Percentiles rank a stretch among this genome's conserved stretches.
These are phyloP conservation scores for Spheniscus humboldti DNA, from an alignment of 2,797 vertebrate genomes.

Conservation along the genomic window DNA sequence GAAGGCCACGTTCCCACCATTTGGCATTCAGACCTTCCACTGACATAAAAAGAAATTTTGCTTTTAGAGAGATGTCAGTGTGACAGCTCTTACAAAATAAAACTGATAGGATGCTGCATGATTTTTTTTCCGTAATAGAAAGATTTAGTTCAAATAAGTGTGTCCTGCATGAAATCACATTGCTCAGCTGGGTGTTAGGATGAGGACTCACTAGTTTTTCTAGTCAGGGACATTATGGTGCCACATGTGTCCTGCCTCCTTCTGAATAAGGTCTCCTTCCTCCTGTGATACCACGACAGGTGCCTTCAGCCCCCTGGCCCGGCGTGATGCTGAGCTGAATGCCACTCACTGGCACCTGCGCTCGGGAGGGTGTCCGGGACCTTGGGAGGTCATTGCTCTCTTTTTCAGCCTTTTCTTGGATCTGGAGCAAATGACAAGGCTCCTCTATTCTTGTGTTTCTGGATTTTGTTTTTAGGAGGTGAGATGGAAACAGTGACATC, in stretches of 20 bases:
- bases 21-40: constrained; percentile 3
- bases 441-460: not conserved
- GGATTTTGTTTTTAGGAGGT: not conserved
- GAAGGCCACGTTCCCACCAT: not conserved
- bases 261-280: not conserved
- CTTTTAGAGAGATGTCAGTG: not conserved
- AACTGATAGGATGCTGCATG: not conserved
- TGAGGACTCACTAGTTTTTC: not conserved
- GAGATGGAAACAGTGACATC: not conserved
- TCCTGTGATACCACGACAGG: accelerated
- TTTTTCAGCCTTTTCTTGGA: not conserved
- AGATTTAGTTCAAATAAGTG: not conserved
- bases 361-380: accelerated
- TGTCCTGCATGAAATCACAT: not conserved
- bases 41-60: not conserved
- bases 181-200: not conserved
- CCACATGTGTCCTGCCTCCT: not conserved
- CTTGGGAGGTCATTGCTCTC: not conserved
- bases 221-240: not conserved
- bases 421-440: not conserved
- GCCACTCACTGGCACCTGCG: not conserved
- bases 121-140: not conserved
- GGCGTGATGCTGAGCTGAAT: accelerated
- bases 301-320: not conserved
- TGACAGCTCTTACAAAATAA: not conserved